Base-by-base conservation (phyloP, 2,113 vertebrate species). In the Acrocephalus kingi region DNA sequence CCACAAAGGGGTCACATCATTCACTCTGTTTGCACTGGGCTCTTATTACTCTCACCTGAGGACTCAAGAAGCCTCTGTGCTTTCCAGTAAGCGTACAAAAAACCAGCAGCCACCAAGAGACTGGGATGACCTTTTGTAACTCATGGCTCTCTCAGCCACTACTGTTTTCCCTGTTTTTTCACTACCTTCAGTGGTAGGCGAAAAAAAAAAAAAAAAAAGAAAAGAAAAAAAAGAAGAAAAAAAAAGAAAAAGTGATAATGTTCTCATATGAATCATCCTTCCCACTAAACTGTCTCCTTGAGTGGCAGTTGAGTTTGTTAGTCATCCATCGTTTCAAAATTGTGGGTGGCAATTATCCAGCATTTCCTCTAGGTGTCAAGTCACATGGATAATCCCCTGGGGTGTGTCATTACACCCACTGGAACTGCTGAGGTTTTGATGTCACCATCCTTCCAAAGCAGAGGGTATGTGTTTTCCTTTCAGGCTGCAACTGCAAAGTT, bases 291-390 rank as follows among this genome's bases (percentile, higher is more conserved):
- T 97, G 93, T 95, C 96, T 97, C 62, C 15, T 88, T 96, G 92
- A 97, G 85, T 98, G 97, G 94, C 96, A 97, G 90, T 59, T 89
- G 43, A 94, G 67, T 92, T 90, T 97, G 64, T 97, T 97, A 97
- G 93, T 98, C 97, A 97, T 94, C 81, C 24, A 67, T 92, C 71
- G 19, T 96, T 96, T 84, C 89, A 95, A 94, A 97, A 87, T 79
- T 74, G 96, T 97, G 96, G 97, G 97, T 91, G 95, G 96, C 93
- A 98, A 96, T 98, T 97, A 97, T 91, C 89, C 87, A 90, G 87
- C 93, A 66, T 90, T 95, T 96, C 93, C 96, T 95, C 84, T 94
- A 94, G 93, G 75, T 94, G 89, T 95, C 87, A 93, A 93, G 90
- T 87, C 69, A 48, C 92, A 96, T 0, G 24, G 95, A 94, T 88